A percentile compares a stretch with the other conserved stretches of the same genome.
phyloP scores from a whole-genome alignment of 2,888 invertebrate genomes.

The Andrena fulva region DNA sequence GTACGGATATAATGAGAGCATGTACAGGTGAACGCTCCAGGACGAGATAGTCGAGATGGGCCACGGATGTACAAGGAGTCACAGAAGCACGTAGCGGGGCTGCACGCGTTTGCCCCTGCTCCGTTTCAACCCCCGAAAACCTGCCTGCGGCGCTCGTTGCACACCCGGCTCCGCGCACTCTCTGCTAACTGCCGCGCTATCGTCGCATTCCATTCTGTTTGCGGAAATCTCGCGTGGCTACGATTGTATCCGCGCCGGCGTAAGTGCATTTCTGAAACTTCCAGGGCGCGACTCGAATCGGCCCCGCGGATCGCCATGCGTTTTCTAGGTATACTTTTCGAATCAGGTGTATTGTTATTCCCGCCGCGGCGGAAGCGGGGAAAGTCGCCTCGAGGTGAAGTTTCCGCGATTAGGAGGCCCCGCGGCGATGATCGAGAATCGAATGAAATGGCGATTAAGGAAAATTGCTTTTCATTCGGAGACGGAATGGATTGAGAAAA shows the following conservation, averaged over 20 bases:
- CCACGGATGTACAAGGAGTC: slow-evolving; percentile 62
- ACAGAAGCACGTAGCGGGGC: slow-evolving; percentile 65
- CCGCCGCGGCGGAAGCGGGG: not conserved
- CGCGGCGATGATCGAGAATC: too few relatives aligned
- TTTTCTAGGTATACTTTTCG: not conserved
- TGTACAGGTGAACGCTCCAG: slow-evolving; percentile 57
- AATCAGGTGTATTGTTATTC: not conserved
- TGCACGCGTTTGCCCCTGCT: slow-evolving; percentile 61
- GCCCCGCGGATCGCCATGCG: not conserved
- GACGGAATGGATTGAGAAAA: too few relatives aligned
- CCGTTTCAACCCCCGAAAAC: not conserved
- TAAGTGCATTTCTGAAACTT: slow-evolving; percentile 48
- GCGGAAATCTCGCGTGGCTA: slow-evolving; percentile 57
- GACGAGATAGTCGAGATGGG: slow-evolving; percentile 71
- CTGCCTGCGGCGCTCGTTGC: slow-evolving; percentile 32
- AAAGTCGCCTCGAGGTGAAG: not conserved
- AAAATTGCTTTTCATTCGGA: too few relatives aligned
- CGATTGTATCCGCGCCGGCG: slow-evolving; percentile 29
- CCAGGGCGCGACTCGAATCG: slow-evolving; percentile 14
- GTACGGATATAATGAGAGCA: slow-evolving; percentile 74
- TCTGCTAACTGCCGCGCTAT: slow-evolving; percentile 61
- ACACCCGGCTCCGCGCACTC: slow-evolving; percentile 34
- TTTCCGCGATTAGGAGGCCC: not conserved
- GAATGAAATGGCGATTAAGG: too few relatives aligned
- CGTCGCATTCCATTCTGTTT: slow-evolving; percentile 68